Base-by-base conservation (phyloP, 2,888 invertebrate species). In the Odontothrips loti region DNA sequence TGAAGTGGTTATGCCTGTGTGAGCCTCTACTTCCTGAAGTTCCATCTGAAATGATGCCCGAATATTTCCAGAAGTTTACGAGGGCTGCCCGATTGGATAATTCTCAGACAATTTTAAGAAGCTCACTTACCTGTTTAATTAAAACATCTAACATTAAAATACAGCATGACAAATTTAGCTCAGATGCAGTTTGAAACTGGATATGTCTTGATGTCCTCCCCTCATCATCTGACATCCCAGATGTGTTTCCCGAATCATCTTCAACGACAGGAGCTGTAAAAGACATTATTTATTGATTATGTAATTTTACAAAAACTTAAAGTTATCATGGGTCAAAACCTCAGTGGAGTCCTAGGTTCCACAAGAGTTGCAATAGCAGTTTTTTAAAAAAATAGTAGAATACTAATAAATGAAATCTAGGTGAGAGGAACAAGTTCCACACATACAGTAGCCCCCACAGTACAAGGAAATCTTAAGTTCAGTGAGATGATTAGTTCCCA, bases 61-160 rank as follows among this genome's bases (percentile, higher is more conserved):
- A 68, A 12, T 23, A 15, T 58, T 80, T 29, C n/a, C 15, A 58
- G 10, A 48, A 58, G 9, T n/a, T 11, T 75, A 8, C 1, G 9
- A 0, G 27, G 9, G 17, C 34, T 43, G 34, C 6, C 34, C n/a
- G n/a, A 58, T 15, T 20, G 20, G 17, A 51, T 58, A 58, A 58
- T 58, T 10, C 17, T 81, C 15, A 48, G n/a, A 17, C 11, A 17
- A 23, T 27, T 51, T 58, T n/a, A 80, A 51, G 34, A 23, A 47
- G 17, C 15, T 29, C 43, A 79, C 83, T 83, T 83, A 95, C 95
- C 91, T 99, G 99, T 89, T 97, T 97, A 20, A 98, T 89, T 80
- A 98, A 89, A 84, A 98, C 94, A 86, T 99, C 99, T 83, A 99
- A 89, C 97, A 99, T 98, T 68, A 98, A 91, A 84, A 98, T 96